These are phyloP conservation scores for Ochlodes sylvanus DNA, from an alignment of 2,888 invertebrate species.

Conservation along the genomic window DNA sequence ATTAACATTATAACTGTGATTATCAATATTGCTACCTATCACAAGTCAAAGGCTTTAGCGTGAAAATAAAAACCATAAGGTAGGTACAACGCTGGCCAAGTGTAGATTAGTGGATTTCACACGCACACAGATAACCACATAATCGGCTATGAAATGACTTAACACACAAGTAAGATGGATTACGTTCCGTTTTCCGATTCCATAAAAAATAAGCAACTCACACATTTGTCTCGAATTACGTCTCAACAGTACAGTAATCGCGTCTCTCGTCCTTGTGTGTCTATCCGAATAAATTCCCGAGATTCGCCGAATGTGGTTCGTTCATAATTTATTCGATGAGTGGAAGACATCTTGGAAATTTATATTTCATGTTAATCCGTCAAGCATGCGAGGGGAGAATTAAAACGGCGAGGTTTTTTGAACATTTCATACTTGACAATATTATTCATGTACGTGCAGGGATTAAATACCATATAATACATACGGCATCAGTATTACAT, in stretches of 20 bases:
- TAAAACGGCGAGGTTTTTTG: conserved; percentile 31
- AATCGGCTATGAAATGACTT: not conserved
- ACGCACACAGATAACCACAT: too few species aligned
- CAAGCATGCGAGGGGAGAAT: conserved; percentile 34
- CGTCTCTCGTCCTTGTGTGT: conserved; percentile 31
- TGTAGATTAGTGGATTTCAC: too few species aligned
- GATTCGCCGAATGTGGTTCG: conserved; percentile 40
- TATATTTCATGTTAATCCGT: conserved; percentile 36
- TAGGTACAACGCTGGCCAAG: too few species aligned
- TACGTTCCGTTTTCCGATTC: not conserved
- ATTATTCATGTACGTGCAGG: not conserved
- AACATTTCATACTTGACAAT: conserved; percentile 23
- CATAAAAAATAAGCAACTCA: conserved; percentile 7
- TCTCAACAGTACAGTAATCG: conserved; percentile 24
- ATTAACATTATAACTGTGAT: too few species aligned
- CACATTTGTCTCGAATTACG: conserved; percentile 18
- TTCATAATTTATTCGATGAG: conserved; percentile 46
- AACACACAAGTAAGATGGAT: not conserved
- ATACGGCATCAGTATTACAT: not conserved
- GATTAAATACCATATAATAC: not conserved
- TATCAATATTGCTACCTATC: too few species aligned
- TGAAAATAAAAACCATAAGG: too few species aligned
- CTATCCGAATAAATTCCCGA: conserved; percentile 41
- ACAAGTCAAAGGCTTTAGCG: too few species aligned
- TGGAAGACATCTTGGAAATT: conserved; percentile 43